Evolutionary conservation across 2,797 vertebrate genomes (phyloP).

Genomic region (Tragopan temminckii): DNA sequence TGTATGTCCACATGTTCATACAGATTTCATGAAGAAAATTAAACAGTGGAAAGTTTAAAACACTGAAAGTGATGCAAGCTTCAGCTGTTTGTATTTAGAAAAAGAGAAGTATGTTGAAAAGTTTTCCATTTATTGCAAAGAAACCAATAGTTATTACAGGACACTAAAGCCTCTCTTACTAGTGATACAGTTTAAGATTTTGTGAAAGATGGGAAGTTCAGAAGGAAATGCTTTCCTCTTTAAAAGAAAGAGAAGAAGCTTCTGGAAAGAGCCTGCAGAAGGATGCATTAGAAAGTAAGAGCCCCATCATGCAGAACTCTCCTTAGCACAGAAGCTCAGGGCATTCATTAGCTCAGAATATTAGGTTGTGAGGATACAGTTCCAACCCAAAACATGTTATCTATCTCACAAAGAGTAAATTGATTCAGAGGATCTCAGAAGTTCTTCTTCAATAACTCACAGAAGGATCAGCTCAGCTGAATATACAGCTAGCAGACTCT

Average conservation of each 20-base stretch:
- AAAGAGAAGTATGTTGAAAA: neutral
- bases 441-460: neutral
- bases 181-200: neutral
- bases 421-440: neutral
- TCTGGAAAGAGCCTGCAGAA: neutral
- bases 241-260: neutral
- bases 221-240: neutral
- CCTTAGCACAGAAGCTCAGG: neutral
- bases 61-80: neutral
- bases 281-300: neutral
- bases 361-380: neutral
- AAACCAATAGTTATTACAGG: neutral
- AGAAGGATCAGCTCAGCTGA: neutral
- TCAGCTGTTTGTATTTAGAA: neutral
- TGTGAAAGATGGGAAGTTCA: neutral
- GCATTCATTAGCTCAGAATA: neutral
- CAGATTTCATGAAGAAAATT: neutral
- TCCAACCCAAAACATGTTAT: neutral
- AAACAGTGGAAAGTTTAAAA: neutral
- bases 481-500: neutral
- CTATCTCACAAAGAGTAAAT: neutral
- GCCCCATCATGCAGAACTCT: neutral
- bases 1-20: neutral
- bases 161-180: neutral
- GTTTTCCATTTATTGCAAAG: neutral